A percentile compares a stretch with the other conserved stretches of the same genome.
These are phyloP conservation scores for Rhinogobius similis DNA, from an alignment of 2,113 vertebrate species.

Conservation along the genomic window DNA sequence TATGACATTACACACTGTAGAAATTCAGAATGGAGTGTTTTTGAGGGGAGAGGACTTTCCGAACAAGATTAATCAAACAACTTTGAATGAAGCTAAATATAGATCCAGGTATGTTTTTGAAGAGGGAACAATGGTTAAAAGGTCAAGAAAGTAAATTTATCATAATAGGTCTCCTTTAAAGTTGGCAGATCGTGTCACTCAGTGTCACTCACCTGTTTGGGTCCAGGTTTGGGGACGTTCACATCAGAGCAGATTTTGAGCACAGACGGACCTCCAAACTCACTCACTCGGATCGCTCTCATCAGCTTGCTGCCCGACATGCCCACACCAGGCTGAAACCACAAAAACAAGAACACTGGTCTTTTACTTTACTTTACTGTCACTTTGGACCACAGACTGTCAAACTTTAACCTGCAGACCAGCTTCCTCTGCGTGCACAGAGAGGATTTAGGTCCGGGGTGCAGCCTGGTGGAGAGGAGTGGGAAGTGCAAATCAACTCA, in stretches of 20 bases:
- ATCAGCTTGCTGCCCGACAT: conserved; percentile 85
- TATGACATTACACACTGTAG: no score
- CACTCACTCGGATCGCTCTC: conserved; percentile 86
- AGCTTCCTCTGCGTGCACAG: neutral
- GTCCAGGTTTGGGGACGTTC: conserved; percentile 78
- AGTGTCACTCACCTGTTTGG: conserved; percentile 77
- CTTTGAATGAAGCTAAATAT: no score
- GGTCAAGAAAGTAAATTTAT: no score
- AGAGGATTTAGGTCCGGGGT: neutral
- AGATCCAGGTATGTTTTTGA: no score
- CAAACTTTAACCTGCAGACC: neutral
- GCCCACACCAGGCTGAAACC: neutral
- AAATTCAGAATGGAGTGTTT: no score
- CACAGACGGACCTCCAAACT: conserved; percentile 89
- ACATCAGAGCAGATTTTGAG: conserved; percentile 80
- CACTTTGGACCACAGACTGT: neutral
- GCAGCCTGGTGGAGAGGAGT: conserved; percentile 10
- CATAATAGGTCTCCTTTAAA: no score
- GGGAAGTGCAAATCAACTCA: neutral
- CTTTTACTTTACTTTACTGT: neutral
- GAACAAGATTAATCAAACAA: no score
- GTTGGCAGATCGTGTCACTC: no score
- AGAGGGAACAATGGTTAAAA: no score
- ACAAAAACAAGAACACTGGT: neutral
- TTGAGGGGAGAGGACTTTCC: no score